Evolutionary conservation across 2,113 vertebrate genomes (phyloP).

Genomic region (Lucifuga dentata): DNA sequence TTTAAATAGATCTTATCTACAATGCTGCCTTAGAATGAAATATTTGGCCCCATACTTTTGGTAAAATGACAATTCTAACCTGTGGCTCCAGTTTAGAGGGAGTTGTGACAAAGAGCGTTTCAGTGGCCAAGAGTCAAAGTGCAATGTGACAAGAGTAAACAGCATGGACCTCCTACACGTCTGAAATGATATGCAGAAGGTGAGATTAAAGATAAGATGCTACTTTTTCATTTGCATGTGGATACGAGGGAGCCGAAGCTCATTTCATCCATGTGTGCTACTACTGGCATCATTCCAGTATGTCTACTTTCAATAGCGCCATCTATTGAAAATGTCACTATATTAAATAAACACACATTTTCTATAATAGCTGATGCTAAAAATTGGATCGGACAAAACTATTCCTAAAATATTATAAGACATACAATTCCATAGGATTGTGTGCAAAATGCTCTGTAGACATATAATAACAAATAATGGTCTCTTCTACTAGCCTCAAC

Average conservation of each 20-base stretch:
- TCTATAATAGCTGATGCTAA: conserved; percentile 11
- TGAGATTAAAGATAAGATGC: conserved; percentile 56
- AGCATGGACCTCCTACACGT: conserved; percentile 30
- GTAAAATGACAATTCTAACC: conserved; percentile 40
- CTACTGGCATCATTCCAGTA: conserved; percentile 52
- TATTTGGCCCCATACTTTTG: conserved; percentile 64
- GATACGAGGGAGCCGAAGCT: conserved; percentile 42
- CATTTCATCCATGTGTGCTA: conserved; percentile 67
- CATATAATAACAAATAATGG: conserved; percentile 65
- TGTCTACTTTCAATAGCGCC: conserved; percentile 36
- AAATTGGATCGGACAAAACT: conserved; percentile 37
- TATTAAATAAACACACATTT: conserved; percentile 10
- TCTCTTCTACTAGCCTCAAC: conserved; percentile 56
- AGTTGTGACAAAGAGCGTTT: conserved; percentile 36
- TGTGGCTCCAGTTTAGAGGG: conserved; percentile 29
- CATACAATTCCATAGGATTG: conserved; percentile 80
- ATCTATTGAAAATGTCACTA: conserved; percentile 11
- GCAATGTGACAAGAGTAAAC: conserved; percentile 68
- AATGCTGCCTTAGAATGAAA: conserved; percentile 40
- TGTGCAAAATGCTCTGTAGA: conserved; percentile 79
- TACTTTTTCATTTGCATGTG: conserved; percentile 64
- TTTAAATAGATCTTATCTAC: conserved; percentile 40
- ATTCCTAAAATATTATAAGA: conserved; percentile 52
- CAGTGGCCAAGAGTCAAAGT: conserved; percentile 65
- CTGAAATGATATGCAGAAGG: conserved; percentile 49